Evolutionary conservation across 64 coral and sea anemone species (phyloP).

Genomic region (Pocillopora verrucosa): DNA sequence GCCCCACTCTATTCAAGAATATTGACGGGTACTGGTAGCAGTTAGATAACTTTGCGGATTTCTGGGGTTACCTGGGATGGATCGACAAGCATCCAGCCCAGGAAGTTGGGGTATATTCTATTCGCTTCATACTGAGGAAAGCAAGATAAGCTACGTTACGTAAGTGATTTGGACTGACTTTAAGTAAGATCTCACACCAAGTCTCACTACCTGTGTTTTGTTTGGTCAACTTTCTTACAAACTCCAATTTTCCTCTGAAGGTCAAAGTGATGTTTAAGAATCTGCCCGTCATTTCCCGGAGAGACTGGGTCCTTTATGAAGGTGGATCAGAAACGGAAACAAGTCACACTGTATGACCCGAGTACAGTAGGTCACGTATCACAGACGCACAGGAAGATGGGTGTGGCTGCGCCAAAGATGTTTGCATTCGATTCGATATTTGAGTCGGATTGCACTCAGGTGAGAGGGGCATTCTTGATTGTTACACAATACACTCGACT

Average conservation of each 20-base stretch:
- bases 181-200: too few species aligned
- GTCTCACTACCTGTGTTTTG: too few species aligned
- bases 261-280: slow-evolving; percentile 93
- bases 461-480: neutral
- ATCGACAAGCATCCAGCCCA: too few species aligned
- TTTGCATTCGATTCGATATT: slow-evolving; percentile 96
- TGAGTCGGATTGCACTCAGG: slow-evolving; percentile 84
- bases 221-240: neutral
- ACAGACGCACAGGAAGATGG: slow-evolving; percentile 88
- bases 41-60: too few species aligned
- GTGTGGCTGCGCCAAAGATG: slow-evolving; percentile 98
- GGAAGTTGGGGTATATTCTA: too few species aligned
- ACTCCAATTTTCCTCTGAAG: slow-evolving; percentile 7
- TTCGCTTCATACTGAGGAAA: too few species aligned
- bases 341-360: slow-evolving; percentile 95
- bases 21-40: too few species aligned
- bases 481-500: too few species aligned
- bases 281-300: slow-evolving; percentile 91
- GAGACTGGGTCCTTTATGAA: slow-evolving; percentile 98
- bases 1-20: too few species aligned
- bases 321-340: slow-evolving; percentile 82
- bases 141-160: too few species aligned
- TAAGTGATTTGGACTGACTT: too few species aligned
- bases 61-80: too few species aligned
- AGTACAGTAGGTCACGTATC: slow-evolving; percentile 92